Conservation (phyloP, 2,113 vertebrate species). For the Narcine bancroftii region DNA sequence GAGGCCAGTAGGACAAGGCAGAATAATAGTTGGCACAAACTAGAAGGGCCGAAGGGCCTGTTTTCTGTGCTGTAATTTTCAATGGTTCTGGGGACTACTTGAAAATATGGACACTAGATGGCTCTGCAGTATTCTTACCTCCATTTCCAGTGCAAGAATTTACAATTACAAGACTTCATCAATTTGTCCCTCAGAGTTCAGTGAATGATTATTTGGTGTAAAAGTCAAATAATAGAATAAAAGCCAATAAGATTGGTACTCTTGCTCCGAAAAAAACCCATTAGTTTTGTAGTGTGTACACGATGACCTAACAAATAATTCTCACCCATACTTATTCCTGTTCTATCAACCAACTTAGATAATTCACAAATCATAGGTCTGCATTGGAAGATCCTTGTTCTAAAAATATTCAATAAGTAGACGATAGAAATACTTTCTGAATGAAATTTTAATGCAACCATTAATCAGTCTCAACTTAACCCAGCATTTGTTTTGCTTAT, state of each 20-base stretch:
- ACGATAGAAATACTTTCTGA: background rate
- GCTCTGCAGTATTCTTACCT: slow-evolving; percentile 27
- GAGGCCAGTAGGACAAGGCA: too few species aligned
- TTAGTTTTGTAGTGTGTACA: background rate
- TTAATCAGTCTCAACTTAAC: background rate
- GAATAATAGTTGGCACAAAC: too few species aligned
- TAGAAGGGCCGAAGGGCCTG: too few species aligned
- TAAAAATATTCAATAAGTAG: background rate
- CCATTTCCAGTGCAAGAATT: background rate
- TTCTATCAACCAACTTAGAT: background rate
- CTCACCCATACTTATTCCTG: background rate
- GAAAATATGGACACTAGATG: slow-evolving; percentile 29
- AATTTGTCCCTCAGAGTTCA: background rate
- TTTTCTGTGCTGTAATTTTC: background rate
- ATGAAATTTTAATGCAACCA: background rate
- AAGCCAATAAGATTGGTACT: background rate
- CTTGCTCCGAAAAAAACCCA: background rate
- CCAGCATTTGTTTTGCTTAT: background rate
- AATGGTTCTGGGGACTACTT: background rate
- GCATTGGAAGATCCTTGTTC: background rate
- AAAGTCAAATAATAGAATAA: background rate
- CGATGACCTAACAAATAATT: background rate
- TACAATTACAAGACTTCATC: background rate
- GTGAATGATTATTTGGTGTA: background rate
- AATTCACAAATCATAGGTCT: background rate